Percentiles rank a stretch among this genome's conserved stretches.
These are phyloP conservation scores for Diadema setosum DNA, from an alignment of 35 echinoderm and acorn worm species.

Conservation along the genomic window DNA sequence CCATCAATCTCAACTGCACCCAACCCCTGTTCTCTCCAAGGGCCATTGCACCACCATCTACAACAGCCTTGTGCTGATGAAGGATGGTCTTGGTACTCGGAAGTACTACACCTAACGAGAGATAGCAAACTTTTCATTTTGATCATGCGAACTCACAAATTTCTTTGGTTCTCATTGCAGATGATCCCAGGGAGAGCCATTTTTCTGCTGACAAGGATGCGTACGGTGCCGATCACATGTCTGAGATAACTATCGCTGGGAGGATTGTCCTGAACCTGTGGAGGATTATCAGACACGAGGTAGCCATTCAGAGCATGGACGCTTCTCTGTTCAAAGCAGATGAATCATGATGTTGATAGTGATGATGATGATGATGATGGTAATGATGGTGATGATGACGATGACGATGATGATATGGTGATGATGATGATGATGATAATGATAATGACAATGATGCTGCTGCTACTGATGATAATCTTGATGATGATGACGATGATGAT, in stretches of 20 bases:
- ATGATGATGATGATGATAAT: not conserved
- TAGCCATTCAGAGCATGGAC: too few relatives aligned
- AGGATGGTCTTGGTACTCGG: too few relatives aligned
- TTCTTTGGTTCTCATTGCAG: constrained; percentile 15
- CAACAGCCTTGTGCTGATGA: too few relatives aligned
- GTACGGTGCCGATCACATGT: constrained; percentile 77
- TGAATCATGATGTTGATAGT: not conserved
- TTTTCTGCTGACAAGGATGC: constrained; percentile 69
- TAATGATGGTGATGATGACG: not conserved
- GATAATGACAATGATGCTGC: not conserved
- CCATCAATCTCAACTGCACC: too few relatives aligned
- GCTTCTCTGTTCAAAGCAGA: too few relatives aligned
- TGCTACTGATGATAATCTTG: not conserved
- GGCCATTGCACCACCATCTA: too few relatives aligned
- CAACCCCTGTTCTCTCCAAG: too few relatives aligned
- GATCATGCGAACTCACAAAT: too few relatives aligned
- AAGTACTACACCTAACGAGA: too few relatives aligned
- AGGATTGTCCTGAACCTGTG: constrained; percentile 90
- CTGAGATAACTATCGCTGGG: constrained; percentile 88
- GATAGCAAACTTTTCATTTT: too few relatives aligned
- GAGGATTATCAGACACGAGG: constrained; percentile 94
- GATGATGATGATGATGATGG: not conserved
- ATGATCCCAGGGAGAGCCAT: constrained; percentile 60
- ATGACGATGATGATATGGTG: not conserved
- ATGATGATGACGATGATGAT: not conserved